These are phyloP conservation scores for Thamnophis sirtalis DNA, from an alignment of 2,113 vertebrate genomes.

Conservation along the genomic window DNA sequence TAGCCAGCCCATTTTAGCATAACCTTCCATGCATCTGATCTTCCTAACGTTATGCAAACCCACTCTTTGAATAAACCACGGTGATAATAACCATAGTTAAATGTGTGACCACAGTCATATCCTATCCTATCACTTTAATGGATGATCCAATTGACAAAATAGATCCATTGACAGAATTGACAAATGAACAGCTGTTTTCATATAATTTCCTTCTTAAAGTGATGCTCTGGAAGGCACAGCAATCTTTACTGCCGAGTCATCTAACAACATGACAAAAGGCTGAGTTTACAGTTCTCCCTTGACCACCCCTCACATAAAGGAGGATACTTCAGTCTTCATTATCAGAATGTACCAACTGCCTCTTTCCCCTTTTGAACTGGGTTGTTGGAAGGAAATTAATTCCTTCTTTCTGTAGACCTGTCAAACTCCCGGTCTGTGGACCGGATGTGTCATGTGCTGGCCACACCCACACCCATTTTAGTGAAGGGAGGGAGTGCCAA, in stretches of 20 bases:
- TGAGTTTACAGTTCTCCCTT: rapidly evolving
- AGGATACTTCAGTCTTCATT: slow-evolving; percentile 50
- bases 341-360: slow-evolving; percentile 37
- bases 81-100: not conserved
- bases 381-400: slow-evolving; percentile 23
- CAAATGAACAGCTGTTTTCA: not conserved
- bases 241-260: not conserved
- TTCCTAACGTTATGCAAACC: not conserved
- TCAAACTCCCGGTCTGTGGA: no score
- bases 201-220: not conserved
- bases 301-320: not conserved
- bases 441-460: no score
- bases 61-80: not conserved
- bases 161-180: not conserved
- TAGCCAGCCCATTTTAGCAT: not conserved
- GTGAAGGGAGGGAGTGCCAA: no score
- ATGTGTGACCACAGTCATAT: not conserved
- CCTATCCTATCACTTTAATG: not conserved
- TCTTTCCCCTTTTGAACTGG: not conserved
- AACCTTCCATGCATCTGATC: not conserved
- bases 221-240: not conserved
- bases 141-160: not conserved
- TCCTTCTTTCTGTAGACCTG: not conserved
- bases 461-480: no score
- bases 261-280: not conserved